Evolutionary conservation across 2,113 vertebrate species (phyloP), one percentile per base, ranked within the genome.

Genomic region (Glaucomys volans): DNA sequence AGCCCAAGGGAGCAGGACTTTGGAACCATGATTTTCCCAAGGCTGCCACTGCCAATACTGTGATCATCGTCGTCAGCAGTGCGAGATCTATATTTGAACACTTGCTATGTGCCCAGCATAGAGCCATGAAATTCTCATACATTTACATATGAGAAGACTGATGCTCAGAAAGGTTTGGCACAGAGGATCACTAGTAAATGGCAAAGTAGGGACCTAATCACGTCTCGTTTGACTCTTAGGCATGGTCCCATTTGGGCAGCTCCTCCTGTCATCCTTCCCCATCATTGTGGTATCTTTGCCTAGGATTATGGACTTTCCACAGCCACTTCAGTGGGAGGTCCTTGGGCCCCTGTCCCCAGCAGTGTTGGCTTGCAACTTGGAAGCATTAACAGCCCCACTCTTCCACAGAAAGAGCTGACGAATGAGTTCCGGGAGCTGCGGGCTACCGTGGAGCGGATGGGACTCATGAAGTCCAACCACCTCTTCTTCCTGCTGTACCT

Each of bases 371-470:
- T 54, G 50, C 76, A 28, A 0, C 79, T 50, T n/a, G 57, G 80
- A 71, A 74, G 88, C 62, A 26, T 64, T 42, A n/a, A 52, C 37
- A 57, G 24, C 40, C 11, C 24, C 28, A 7, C 59, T 14, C 71
- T 84, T 12, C 42, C 54, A 8, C 97, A 99, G 99, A 98, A 98
- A 94, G 97, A 97, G 30, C 95, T 99, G 82, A 97, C 98, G 0
- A 92, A 98, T 12, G 99, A 99, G 66, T 99, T 99, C 96, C 98
- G 98, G 3, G 97, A 98, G 14, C 98, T 99, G 28, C 98, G 98
- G 71, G 97, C 91, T 0, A 67, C 97, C 0, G 98, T 99, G 4
- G 99, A 99, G 97, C 97, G n/a, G 69, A 98, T 98, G 98, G 99
- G 99, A 3, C 98, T 99, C 14, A 96, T 99, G 92, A 98, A 97